Percentiles rank a stretch among this genome's conserved stretches.
phyloP scores from a whole-genome alignment of 2,888 invertebrate genomes.

The Falcaria lacertinaria region DNA sequence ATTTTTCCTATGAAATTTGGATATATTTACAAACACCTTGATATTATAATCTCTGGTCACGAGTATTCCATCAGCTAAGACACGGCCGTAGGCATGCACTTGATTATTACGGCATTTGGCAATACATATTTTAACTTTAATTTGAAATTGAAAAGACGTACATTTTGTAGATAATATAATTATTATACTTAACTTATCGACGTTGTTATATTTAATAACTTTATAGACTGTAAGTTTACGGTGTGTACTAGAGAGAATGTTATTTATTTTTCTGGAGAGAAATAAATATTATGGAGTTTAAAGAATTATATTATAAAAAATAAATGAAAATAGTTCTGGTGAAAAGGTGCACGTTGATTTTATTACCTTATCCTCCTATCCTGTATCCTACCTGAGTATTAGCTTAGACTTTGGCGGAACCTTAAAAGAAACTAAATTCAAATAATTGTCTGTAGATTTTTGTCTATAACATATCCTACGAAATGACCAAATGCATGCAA shows the following conservation, averaged over 20 bases:
- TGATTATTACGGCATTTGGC: conserved; percentile 16
- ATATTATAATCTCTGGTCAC: neutral
- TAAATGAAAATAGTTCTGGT: conserved; percentile 51
- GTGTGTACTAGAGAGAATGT: conserved; percentile 44
- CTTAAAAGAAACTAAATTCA: too few species aligned
- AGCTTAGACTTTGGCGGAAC: conserved; percentile 30
- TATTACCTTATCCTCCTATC: conserved; percentile 37
- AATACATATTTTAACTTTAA: conserved; percentile 10
- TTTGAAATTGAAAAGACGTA: conserved; percentile 46
- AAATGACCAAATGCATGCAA: too few species aligned
- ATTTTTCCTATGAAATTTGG: conserved; percentile 25
- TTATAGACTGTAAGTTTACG: conserved; percentile 48
- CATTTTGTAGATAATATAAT: conserved; percentile 31
- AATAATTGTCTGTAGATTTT: too few species aligned
- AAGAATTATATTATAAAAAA: conserved; percentile 41
- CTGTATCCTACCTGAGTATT: conserved; percentile 31
- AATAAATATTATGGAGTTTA: conserved; percentile 50
- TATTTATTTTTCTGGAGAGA: conserved; percentile 57
- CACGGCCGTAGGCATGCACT: conserved; percentile 18
- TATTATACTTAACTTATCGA: conserved; percentile 41
- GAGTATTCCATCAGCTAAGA: conserved; percentile 12
- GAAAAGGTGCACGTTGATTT: conserved; percentile 68
- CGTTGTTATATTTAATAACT: conserved; percentile 54
- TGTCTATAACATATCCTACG: too few species aligned
- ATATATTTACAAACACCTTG: conserved; percentile 27